Evolutionary conservation across 2,113 vertebrate species (phyloP).

Genomic region (Ageneiosus marmoratus): DNA sequence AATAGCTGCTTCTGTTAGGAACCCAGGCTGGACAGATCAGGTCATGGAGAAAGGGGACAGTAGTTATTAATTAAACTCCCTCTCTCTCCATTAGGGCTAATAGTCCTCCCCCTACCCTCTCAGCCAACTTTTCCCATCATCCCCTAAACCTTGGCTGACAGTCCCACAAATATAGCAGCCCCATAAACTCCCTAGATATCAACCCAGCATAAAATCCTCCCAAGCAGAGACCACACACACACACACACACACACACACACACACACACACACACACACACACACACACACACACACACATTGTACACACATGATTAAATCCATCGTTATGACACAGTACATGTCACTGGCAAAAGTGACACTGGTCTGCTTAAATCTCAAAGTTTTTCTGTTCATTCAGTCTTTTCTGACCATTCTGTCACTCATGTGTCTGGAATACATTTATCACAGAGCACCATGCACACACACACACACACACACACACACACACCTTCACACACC

Average conservation of each 20-base stretch:
- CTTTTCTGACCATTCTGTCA: too few species aligned
- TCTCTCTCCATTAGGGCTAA: slow-evolving; percentile 58
- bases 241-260: slow-evolving; percentile 2
- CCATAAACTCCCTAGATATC: slow-evolving; percentile 53
- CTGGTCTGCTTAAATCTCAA: not conserved
- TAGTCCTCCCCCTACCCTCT: slow-evolving; percentile 44
- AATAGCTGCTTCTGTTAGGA: slow-evolving; percentile 54
- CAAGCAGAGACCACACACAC: slow-evolving; percentile 10
- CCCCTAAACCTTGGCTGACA: slow-evolving; percentile 63
- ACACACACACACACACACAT: slow-evolving; percentile 15
- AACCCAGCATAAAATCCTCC: slow-evolving; percentile 10
- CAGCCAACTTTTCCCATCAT: slow-evolving; percentile 16
- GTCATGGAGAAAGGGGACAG: slow-evolving; percentile 70
- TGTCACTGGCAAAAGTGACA: not conserved
- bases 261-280: slow-evolving; percentile 48
- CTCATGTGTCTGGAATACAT: not conserved
- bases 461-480: not conserved
- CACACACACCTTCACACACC: not conserved
- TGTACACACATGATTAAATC: slow-evolving; percentile 18
- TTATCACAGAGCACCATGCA: not conserved
- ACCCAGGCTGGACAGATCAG: slow-evolving; percentile 55
- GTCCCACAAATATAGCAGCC: slow-evolving; percentile 54
- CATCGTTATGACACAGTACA: slow-evolving; percentile 28
- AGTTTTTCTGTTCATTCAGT: not conserved
- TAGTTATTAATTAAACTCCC: slow-evolving; percentile 83